Base-by-base conservation (phyloP, 2,113 vertebrate species). In the Myotis davidii region DNA sequence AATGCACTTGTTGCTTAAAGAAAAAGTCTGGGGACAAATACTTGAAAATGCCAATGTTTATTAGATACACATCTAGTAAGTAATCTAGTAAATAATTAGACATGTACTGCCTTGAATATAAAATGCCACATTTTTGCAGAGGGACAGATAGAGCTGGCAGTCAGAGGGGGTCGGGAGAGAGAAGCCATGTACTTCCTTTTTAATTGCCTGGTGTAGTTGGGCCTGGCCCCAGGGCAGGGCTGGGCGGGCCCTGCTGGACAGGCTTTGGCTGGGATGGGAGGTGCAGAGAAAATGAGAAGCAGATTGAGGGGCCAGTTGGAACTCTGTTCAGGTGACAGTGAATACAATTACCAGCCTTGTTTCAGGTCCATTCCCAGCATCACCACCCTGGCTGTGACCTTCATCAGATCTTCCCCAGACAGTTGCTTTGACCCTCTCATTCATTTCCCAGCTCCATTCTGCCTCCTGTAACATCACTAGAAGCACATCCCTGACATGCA, bases 41-140 rank as follows among this genome's bases (percentile, higher is more conserved):
- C 69, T 96, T 93, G 32, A 37, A 39, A 45, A 67, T 65, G 85
- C 20, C 95, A 88, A 84, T 96, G 34, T 42, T n/a, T 54, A 67
- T 97, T 65, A 81, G 96, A 89, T 77, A 25, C 0, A 48, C 73
- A 79, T 81, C 70, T 12, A 56, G 1, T 17, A 76, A 96, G 74
- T 78, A 85, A 64, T 32, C 65, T 12, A 64, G 1, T 29, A 67
- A 93, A 72, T 85, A 88, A 65, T 34, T 10, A 50, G 61, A 1
- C 0, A 2, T 6, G 25, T 32, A 50, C 0, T 1, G 0, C 9
- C 10, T 32, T 84, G 67, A 94, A 17, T 86, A 50, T 34, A 67
- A 86, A 90, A 42, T 42, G 18, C 0, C 3, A 0, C 39, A 27
- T 42, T 65, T 39, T 6, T 25, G 94, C 61, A 54, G 45, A 52